Evolutionary conservation across 2,888 invertebrate species (phyloP).

Genomic region (Rotaria socialis): DNA sequence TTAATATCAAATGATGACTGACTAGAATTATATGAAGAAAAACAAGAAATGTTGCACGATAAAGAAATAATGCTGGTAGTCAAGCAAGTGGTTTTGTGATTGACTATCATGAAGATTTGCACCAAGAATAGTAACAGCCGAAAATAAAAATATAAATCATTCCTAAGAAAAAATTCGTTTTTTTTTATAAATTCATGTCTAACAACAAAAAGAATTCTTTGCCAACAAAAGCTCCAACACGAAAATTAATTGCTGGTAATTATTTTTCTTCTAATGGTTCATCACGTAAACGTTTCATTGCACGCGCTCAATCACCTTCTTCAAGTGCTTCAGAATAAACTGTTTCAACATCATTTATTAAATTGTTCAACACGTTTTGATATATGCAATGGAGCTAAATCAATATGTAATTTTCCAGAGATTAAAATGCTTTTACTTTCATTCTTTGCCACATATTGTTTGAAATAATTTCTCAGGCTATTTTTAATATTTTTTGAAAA

Average conservation of each 20-base stretch:
- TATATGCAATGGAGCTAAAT: not conserved
- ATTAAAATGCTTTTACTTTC: not conserved
- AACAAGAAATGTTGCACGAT: constrained; percentile 84
- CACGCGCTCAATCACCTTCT: constrained; percentile 86
- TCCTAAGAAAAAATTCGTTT: constrained; percentile 61
- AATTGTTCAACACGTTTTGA: not conserved
- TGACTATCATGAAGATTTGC: not conserved
- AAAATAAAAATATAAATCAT: constrained; percentile 43
- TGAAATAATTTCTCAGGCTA: constrained; percentile 82
- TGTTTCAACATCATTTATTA: constrained; percentile 49
- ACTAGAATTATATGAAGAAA: constrained; percentile 84
- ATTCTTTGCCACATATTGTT: not conserved
- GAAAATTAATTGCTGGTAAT: not conserved
- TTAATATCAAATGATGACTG: constrained; percentile 95
- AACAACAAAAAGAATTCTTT: not conserved
- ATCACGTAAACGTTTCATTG: constrained; percentile 95
- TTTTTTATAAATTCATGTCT: not conserved
- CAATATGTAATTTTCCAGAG: not conserved
- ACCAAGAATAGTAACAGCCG: not conserved
- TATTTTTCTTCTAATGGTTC: constrained; percentile 89
- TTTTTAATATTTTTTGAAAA: constrained; percentile 96
- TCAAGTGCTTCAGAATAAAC: constrained; percentile 64
- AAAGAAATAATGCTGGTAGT: constrained; percentile 78
- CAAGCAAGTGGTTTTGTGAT: constrained; percentile 48
- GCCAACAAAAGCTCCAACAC: constrained; percentile 54